Evolutionary conservation across 1,140 invertebrate species (phyloP).

Genomic region (Drosophila chauvacae): DNA sequence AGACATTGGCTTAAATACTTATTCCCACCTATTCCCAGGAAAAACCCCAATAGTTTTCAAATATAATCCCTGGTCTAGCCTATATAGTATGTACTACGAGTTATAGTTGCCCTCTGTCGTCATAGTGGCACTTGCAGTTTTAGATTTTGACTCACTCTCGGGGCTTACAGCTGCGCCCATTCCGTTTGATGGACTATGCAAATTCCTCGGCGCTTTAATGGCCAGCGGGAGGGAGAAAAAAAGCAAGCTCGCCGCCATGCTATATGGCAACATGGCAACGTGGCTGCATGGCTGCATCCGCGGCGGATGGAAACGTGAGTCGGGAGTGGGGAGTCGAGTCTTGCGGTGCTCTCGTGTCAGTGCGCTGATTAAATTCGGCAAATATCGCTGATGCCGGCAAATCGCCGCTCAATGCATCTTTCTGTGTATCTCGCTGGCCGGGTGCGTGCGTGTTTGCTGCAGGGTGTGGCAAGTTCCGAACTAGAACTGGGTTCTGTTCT

Average conservation of each 20-base stretch:
- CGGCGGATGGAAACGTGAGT: constrained; percentile 30
- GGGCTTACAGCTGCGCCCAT: constrained; percentile 13
- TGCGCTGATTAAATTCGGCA: constrained; percentile 80
- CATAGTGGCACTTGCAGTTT: constrained; percentile 10
- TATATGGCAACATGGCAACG: constrained; percentile 19
- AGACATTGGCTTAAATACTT: too few relatives aligned
- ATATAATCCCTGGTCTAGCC: background rate
- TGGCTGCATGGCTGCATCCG: constrained; percentile 11
- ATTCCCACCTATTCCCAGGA: too few relatives aligned
- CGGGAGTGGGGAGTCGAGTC: constrained; percentile 29
- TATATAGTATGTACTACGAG: background rate
- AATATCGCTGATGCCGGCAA: constrained; percentile 79
- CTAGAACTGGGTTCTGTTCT: constrained; percentile 13
- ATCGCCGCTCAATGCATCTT: constrained; percentile 68
- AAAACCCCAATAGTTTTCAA: background rate
- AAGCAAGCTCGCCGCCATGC: constrained; percentile 1
- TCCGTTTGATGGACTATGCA: constrained; percentile 34
- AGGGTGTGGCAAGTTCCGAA: constrained; percentile 42
- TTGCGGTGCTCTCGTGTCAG: constrained; percentile 56
- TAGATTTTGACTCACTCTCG: background rate
- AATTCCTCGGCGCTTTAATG: constrained; percentile 34
- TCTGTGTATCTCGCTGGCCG: constrained; percentile 11
- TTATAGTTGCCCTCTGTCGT: background rate
- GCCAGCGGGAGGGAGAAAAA: background rate
- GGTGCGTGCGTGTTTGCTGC: constrained; percentile 11